phyloP scores from a whole-genome alignment of 2,113 vertebrate species.

The Egretta garzetta region DNA sequence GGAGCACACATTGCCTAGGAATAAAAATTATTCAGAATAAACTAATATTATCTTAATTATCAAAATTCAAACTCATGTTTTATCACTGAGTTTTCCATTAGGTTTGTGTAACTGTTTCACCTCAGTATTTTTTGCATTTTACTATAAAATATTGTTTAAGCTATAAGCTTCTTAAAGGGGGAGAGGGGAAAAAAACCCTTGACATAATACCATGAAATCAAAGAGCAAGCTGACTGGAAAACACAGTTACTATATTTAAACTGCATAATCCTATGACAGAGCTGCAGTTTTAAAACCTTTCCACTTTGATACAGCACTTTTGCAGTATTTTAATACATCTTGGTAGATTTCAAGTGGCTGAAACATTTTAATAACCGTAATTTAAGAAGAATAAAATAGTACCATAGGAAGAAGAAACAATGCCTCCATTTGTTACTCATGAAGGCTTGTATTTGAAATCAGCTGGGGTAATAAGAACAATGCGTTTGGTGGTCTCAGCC shows the following conservation, averaged over 20 bases:
- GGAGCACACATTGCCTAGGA: neutral
- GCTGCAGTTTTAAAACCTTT: constrained; percentile 65
- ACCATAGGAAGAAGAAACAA: constrained; percentile 37
- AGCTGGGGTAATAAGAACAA: neutral
- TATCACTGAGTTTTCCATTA: neutral
- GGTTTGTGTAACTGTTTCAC: neutral
- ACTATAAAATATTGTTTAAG: neutral
- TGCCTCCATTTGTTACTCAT: constrained; percentile 20
- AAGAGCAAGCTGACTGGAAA: constrained; percentile 62
- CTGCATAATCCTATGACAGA: constrained; percentile 68
- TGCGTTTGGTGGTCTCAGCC: constrained; percentile 31
- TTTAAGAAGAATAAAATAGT: constrained; percentile 46
- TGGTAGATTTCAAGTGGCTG: constrained; percentile 42
- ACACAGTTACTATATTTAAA: constrained; percentile 79
- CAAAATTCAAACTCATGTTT: neutral
- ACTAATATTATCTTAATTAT: neutral
- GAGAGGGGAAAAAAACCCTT: neutral
- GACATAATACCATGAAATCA: constrained; percentile 75
- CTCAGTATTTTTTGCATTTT: constrained; percentile 8
- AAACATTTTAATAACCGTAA: constrained; percentile 40
- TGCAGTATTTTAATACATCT: constrained; percentile 47
- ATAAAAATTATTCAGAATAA: neutral
- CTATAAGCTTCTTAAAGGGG: constrained; percentile 46
- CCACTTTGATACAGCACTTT: constrained; percentile 60
- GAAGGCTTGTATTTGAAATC: neutral